phyloP scores from a whole-genome alignment of 2,113 vertebrate genomes.

The Corythoichthys haematopterus region DNA sequence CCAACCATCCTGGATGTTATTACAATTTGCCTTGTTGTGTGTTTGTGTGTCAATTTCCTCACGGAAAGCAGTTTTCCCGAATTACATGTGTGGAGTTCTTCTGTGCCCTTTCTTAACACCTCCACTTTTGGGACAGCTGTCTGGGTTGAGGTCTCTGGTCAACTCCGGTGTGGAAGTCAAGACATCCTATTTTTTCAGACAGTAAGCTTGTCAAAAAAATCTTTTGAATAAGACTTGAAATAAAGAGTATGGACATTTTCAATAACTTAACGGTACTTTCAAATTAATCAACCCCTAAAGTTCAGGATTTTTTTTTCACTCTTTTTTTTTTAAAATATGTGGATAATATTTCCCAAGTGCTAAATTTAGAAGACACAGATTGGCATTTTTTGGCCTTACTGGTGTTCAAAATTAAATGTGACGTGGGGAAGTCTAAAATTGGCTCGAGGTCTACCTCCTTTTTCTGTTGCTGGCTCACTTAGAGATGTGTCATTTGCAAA shows the following conservation, averaged over 20 bases:
- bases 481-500: neutral
- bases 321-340: no score
- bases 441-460: neutral
- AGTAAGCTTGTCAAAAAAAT: slow-evolving; percentile 56
- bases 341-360: no score
- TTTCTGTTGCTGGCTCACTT: neutral
- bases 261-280: neutral
- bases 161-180: slow-evolving; percentile 41
- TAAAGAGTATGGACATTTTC: neutral
- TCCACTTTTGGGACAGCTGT: slow-evolving; percentile 58
- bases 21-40: neutral
- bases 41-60: slow-evolving; percentile 47
- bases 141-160: slow-evolving; percentile 48
- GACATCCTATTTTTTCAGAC: slow-evolving; percentile 67
- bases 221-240: no score
- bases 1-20: neutral
- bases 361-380: no score
- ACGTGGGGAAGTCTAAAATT: neutral
- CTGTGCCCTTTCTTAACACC: slow-evolving; percentile 59
- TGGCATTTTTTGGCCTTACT: neutral
- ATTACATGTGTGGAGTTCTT: slow-evolving; percentile 71
- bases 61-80: slow-evolving; percentile 50
- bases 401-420: neutral
- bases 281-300: no score
- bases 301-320: no score